Base-by-base conservation (phyloP, 2,888 invertebrate genomes). In the Ceraclea dissimilis region DNA sequence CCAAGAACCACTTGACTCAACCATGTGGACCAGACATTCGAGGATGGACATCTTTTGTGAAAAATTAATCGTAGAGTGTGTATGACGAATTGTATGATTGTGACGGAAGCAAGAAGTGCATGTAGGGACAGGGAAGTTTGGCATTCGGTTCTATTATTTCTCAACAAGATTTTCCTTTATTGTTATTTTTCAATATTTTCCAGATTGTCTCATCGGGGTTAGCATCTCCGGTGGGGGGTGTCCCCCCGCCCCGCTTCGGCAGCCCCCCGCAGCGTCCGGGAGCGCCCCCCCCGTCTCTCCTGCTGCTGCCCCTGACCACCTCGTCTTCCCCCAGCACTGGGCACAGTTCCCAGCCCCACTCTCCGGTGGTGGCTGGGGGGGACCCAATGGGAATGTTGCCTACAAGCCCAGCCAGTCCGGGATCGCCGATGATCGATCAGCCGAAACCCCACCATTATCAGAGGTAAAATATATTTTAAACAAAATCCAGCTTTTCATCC, bases 121-220 rank as follows among this genome's bases (percentile, higher is more conserved):
- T n/a, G n/a, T n/a, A n/a, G n/a, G n/a, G n/a, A n/a, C n/a, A n/a
- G n/a, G n/a, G n/a, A 33, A 33, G 11, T 33, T 11, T 11, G 33
- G 8, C 33, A 33, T 33, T n/a, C n/a, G n/a, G n/a, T n/a, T n/a
- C n/a, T n/a, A n/a, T n/a, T n/a, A n/a, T n/a, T n/a, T n/a, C n/a
- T n/a, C n/a, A n/a, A n/a, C n/a, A n/a, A n/a, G n/a, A n/a, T n/a
- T n/a, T n/a, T n/a, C n/a, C n/a, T n/a, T n/a, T n/a, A n/a, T n/a
- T n/a, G n/a, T n/a, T n/a, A n/a, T n/a, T n/a, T n/a, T n/a, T n/a
- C n/a, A n/a, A 6, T 10, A 39, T 56, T 59, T 58, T 54, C 2
- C 52, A 61, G 61, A 60, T 61, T 56, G 61, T 61, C 18, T 61
- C 61, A 31, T 61, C 61, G 2, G 61, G 61, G 10, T 31, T 61